Conservation (phyloP, 2,797 vertebrate species). For the Crypturellus tataupa region DNA sequence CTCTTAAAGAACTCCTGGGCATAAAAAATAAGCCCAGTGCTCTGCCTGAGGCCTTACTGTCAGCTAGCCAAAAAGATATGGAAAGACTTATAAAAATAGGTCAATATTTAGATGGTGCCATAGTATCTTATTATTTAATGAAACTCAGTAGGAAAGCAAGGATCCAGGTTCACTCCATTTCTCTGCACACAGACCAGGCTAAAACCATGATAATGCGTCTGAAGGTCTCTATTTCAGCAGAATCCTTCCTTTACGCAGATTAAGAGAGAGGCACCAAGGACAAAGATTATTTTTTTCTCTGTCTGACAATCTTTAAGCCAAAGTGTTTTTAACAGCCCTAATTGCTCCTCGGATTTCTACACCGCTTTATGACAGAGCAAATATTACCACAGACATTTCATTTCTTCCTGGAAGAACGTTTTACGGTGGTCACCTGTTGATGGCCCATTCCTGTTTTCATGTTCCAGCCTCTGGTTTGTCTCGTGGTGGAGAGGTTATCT, state of each 20-base stretch:
- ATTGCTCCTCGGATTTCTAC: background rate
- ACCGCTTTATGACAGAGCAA: constrained; percentile 16
- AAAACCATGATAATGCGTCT: constrained; percentile 7
- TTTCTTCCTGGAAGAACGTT: constrained; percentile 46
- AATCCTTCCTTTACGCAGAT: constrained; percentile 49
- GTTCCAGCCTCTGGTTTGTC: background rate
- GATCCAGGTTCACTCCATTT: background rate
- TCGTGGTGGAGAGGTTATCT: constrained; percentile 41
- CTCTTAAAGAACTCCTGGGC: constrained; percentile 67
- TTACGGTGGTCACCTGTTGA: background rate
- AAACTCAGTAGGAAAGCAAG: background rate
- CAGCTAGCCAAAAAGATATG: constrained; percentile 62
- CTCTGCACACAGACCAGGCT: background rate
- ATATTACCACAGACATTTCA: constrained; percentile 21
- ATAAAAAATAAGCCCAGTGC: constrained; percentile 36
- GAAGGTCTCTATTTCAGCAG: constrained; percentile 60
- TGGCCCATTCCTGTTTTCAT: background rate
- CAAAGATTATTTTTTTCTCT: constrained; percentile 21
- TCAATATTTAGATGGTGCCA: constrained; percentile 71
- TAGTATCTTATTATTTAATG: constrained; percentile 71
- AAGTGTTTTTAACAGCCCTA: constrained; percentile 34
- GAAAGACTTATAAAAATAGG: constrained; percentile 69
- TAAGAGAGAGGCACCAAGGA: constrained; percentile 1
- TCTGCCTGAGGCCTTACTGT: constrained; percentile 40
- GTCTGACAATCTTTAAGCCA: constrained; percentile 40